Conservation (phyloP, 2,113 vertebrate species). For the Parotia lawesii region DNA sequence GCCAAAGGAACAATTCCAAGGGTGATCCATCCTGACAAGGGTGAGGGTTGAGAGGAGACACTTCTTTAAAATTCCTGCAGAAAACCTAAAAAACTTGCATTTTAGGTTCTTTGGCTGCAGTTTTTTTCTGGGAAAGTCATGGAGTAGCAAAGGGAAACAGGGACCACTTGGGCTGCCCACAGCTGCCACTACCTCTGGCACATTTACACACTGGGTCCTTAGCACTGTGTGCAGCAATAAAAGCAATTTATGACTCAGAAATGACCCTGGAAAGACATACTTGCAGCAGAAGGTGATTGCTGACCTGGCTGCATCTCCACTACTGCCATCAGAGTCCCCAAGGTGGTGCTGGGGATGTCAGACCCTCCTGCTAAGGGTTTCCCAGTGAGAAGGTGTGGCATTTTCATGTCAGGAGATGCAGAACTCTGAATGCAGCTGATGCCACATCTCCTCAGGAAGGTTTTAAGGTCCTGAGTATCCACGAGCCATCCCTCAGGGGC, state of each 20-base stretch:
- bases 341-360: background rate
- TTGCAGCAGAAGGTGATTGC: background rate
- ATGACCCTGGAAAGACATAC: background rate
- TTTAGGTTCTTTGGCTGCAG: background rate
- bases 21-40: background rate
- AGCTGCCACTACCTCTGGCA: background rate
- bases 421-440: background rate
- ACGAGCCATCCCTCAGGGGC: background rate
- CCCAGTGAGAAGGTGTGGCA: background rate
- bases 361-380: background rate
- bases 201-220: background rate
- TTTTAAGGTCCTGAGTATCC: background rate
- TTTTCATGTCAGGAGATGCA: background rate
- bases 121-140: background rate
- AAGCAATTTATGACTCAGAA: background rate
- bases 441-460: background rate
- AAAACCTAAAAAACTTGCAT: background rate
- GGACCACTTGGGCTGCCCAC: background rate
- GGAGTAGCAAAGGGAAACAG: background rate
- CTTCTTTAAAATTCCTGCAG: background rate
- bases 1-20: background rate
- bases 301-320: background rate
- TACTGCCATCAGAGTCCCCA: background rate
- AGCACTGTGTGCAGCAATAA: background rate
- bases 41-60: background rate